phyloP scores from a whole-genome alignment of 2,797 vertebrate species.

The Apodemus agrarius region DNA sequence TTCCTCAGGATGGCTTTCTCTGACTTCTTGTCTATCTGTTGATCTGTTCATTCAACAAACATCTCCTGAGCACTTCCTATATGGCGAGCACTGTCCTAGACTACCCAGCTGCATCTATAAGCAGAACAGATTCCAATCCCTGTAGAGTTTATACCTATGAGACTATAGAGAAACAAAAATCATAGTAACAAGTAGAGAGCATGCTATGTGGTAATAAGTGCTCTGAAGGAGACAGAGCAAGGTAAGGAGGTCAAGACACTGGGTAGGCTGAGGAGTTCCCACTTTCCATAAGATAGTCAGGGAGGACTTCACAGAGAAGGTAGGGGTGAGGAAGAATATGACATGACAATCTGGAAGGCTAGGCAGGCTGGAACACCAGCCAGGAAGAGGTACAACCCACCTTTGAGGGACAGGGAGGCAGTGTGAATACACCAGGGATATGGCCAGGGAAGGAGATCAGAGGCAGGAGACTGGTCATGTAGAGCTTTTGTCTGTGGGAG shows the following conservation, averaged over 20 bases:
- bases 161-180: background rate
- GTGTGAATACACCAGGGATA: background rate
- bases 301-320: background rate
- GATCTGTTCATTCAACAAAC: conserved; percentile 22
- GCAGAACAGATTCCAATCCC: background rate
- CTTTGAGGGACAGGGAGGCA: background rate
- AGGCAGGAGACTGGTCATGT: fast-evolving
- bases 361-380: background rate
- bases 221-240: background rate
- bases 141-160: background rate
- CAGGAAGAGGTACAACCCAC: background rate
- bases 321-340: background rate
- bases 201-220: background rate
- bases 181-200: background rate
- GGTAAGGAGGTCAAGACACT: background rate
- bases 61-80: background rate
- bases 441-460: background rate
- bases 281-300: background rate
- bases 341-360: background rate
- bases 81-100: background rate
- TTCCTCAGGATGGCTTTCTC: background rate
- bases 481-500: background rate
- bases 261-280: background rate
- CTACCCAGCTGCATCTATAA: background rate
- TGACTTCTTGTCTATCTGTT: background rate